Evolutionary conservation across 2,797 vertebrate genomes (phyloP).

Genomic region (Gymnodraco acuticeps): DNA sequence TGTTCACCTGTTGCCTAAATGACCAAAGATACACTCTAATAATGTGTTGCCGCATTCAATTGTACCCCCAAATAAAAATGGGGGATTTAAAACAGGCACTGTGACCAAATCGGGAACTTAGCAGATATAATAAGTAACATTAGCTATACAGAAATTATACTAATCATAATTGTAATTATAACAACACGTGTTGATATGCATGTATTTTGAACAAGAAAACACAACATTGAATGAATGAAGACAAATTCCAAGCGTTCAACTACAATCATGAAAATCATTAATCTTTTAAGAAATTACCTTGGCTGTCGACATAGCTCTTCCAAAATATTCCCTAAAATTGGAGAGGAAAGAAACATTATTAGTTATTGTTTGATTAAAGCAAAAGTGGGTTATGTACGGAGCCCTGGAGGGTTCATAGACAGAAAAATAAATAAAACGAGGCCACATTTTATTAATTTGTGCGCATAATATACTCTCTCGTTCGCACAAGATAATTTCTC

Average conservation of each 20-base stretch:
- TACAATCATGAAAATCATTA: background rate
- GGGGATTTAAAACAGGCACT: background rate
- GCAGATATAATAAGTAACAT: background rate
- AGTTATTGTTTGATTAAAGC: too few relatives aligned
- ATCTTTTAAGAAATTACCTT: conserved; percentile 65
- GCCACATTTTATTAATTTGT: too few relatives aligned
- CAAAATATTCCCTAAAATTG: conserved; percentile 71
- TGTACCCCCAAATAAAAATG: background rate
- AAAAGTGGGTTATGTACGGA: too few relatives aligned
- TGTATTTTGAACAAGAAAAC: conserved; percentile 4
- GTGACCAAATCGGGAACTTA: background rate
- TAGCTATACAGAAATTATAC: background rate
- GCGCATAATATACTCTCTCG: too few relatives aligned
- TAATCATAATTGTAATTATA: background rate
- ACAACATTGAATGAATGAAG: background rate
- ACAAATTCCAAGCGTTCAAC: background rate
- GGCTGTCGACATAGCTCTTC: conserved; percentile 48
- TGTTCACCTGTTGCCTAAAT: background rate
- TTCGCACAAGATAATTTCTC: too few relatives aligned
- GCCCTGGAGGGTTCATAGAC: too few relatives aligned
- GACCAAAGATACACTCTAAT: background rate
- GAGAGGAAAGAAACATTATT: conserved; percentile 27
- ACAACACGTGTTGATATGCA: background rate
- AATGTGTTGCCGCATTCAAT: background rate
- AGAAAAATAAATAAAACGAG: too few relatives aligned